Evolutionary conservation across 1,140 invertebrate genomes (phyloP).

Genomic region (Drosophila insularis): DNA sequence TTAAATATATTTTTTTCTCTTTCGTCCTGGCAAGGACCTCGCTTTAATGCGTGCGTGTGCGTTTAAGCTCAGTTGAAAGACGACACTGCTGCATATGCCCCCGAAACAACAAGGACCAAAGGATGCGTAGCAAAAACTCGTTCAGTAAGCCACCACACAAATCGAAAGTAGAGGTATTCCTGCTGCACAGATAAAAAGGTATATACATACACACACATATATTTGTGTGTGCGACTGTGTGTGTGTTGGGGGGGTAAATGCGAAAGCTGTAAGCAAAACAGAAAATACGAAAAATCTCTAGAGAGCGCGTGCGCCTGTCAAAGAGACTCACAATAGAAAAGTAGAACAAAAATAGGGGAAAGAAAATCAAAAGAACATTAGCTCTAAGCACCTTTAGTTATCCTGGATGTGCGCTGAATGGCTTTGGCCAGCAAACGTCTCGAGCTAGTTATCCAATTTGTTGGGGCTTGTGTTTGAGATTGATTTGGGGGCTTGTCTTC

Average conservation of each 20-base stretch:
- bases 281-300: constrained; percentile 23
- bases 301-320: constrained; percentile 33
- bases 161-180: constrained; percentile 21
- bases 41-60: too few species aligned
- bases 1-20: too few species aligned
- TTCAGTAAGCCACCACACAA: constrained; percentile 5
- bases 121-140: constrained; percentile 10
- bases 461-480: not conserved
- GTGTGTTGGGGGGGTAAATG: not conserved
- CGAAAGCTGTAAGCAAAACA: constrained; percentile 51
- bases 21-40: too few species aligned
- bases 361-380: not conserved
- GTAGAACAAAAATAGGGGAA: not conserved
- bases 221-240: too few species aligned
- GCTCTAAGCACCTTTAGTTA: constrained; percentile 33
- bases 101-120: constrained; percentile 3
- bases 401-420: constrained; percentile 6
- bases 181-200: not conserved
- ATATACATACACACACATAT: too few species aligned
- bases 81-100: not conserved
- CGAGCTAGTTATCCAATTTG: not conserved
- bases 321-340: not conserved
- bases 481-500: not conserved
- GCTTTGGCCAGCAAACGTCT: not conserved
- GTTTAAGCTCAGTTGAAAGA: too few species aligned